A percentile compares a stretch with the other conserved stretches of the same genome.
These are phyloP conservation scores for Drosophila takahashii DNA, from an alignment of 1,140 invertebrate species.

Conservation along the genomic window DNA sequence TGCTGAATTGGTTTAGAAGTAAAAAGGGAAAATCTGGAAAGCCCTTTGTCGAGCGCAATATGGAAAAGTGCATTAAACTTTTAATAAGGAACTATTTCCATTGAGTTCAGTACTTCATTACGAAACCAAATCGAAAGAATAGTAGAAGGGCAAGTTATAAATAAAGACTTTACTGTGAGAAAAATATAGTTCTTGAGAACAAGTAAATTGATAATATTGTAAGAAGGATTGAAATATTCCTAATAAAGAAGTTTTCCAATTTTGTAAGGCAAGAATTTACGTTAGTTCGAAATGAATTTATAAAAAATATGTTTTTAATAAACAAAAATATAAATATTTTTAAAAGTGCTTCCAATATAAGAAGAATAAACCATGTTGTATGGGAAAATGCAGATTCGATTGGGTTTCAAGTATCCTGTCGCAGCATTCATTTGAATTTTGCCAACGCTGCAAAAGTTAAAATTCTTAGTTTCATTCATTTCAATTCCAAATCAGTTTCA, in stretches of 20 bases:
- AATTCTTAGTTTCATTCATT: constrained; percentile 60
- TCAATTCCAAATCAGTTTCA: constrained; percentile 66
- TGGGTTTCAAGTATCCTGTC: constrained; percentile 9
- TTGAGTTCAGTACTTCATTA: constrained; percentile 26
- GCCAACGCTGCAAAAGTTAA: constrained; percentile 60
- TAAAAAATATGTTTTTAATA: neutral
- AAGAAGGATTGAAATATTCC: neutral
- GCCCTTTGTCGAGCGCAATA: constrained; percentile 46
- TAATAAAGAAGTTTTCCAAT: neutral
- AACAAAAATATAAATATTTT: neutral
- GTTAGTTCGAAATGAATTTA: no score
- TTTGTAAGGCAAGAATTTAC: no score
- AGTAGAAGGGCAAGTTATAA: neutral
- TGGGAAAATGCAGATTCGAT: constrained; percentile 35
- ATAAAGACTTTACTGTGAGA: neutral
- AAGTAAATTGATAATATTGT: neutral
- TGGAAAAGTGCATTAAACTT: constrained; percentile 54
- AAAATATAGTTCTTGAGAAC: neutral
- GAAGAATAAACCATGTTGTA: constrained; percentile 13
- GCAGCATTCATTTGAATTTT: constrained; percentile 67
- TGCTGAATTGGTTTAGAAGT: constrained; percentile 55
- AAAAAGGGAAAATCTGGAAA: constrained; percentile 14
- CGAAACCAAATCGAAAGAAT: constrained; percentile 9
- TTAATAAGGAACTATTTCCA: constrained; percentile 35
- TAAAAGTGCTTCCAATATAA: neutral